phyloP scores from a whole-genome alignment of 1,140 invertebrate genomes.

The Cyrtorhinus lividipennis region DNA sequence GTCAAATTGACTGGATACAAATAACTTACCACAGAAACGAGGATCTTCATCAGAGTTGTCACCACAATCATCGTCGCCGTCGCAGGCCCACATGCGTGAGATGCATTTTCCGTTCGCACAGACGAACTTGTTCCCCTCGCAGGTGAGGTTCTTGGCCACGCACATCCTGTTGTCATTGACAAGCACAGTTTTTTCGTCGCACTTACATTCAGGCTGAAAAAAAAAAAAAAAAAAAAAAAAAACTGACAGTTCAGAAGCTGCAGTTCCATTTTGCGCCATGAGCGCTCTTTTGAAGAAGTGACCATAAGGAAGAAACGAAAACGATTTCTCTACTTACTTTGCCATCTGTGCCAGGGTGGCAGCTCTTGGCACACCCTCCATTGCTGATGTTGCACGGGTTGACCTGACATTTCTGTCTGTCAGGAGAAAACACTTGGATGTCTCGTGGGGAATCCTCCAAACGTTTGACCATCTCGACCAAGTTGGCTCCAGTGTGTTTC shows the following conservation, averaged over 20 bases:
- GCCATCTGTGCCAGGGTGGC: constrained; percentile 72
- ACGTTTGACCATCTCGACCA: constrained; percentile 84
- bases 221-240: neutral
- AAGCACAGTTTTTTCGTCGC: constrained; percentile 67
- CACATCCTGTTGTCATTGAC: constrained; percentile 89
- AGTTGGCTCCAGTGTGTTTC: constrained; percentile 90
- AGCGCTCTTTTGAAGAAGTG: too few relatives aligned
- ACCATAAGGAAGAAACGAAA: too few relatives aligned
- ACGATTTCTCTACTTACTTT: constrained; percentile 38
- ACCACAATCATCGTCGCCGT: constrained; percentile 85
- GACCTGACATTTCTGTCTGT: constrained; percentile 60
- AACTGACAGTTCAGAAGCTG: neutral
- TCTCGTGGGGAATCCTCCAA: constrained; percentile 81
- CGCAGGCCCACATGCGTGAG: constrained; percentile 87
- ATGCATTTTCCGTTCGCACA: constrained; percentile 93
- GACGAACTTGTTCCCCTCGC: constrained; percentile 77
- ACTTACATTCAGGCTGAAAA: constrained; percentile 60
- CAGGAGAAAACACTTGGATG: constrained; percentile 72
- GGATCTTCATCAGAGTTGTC: constrained; percentile 87
- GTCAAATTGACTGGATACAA: constrained; percentile 23
- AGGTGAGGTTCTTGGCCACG: constrained; percentile 72
- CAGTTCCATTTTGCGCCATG: neutral
- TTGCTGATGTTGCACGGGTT: constrained; percentile 86
- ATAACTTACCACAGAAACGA: constrained; percentile 70
- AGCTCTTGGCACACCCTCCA: constrained; percentile 90